These are phyloP conservation scores for Apotomis capreana DNA, from an alignment of 2,888 invertebrate genomes.

Conservation along the genomic window DNA sequence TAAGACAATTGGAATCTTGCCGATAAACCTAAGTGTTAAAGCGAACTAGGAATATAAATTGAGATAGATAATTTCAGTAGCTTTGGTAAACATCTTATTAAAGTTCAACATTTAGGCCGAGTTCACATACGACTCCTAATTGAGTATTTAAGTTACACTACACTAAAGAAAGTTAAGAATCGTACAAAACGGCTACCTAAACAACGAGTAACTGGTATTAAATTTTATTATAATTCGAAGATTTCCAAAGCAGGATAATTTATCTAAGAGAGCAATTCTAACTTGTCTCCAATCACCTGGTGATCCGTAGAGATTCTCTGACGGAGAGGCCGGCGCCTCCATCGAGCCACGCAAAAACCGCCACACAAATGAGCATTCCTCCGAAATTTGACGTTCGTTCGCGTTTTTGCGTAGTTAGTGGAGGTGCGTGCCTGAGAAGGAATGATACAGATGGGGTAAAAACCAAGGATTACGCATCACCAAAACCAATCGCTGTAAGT, in stretches of 20 bases:
- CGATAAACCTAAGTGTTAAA: slow-evolving; percentile 80
- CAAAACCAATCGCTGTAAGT: slow-evolving; percentile 10
- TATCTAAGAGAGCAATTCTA: slow-evolving; percentile 67
- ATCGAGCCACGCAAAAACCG: slow-evolving; percentile 23
- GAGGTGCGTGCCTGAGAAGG: slow-evolving; percentile 44
- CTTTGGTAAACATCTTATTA: slow-evolving; percentile 77
- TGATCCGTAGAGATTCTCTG: slow-evolving; percentile 54
- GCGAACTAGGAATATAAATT: slow-evolving; percentile 82
- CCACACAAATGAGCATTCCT: slow-evolving; percentile 29
- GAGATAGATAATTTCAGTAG: slow-evolving; percentile 81
- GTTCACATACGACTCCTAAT: slow-evolving; percentile 46
- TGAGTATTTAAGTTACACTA: slow-evolving; percentile 66
- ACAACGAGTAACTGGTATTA: slow-evolving; percentile 39
- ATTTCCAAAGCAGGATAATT: slow-evolving; percentile 46
- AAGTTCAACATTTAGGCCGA: slow-evolving; percentile 50
- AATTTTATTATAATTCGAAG: slow-evolving; percentile 34
- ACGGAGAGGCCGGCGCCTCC: slow-evolving; percentile 40
- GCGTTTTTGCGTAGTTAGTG: slow-evolving; percentile 29
- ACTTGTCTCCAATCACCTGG: slow-evolving; percentile 52
- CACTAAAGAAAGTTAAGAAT: slow-evolving; percentile 36
- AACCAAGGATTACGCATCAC: slow-evolving; percentile 35
- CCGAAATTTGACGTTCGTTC: slow-evolving; percentile 13
- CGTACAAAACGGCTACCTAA: slow-evolving; percentile 37
- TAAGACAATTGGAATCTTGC: slow-evolving; percentile 79
- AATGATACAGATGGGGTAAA: slow-evolving; percentile 52